phyloP scores from a whole-genome alignment of 2,888 invertebrate species.

The Drosophila tanythrix region DNA sequence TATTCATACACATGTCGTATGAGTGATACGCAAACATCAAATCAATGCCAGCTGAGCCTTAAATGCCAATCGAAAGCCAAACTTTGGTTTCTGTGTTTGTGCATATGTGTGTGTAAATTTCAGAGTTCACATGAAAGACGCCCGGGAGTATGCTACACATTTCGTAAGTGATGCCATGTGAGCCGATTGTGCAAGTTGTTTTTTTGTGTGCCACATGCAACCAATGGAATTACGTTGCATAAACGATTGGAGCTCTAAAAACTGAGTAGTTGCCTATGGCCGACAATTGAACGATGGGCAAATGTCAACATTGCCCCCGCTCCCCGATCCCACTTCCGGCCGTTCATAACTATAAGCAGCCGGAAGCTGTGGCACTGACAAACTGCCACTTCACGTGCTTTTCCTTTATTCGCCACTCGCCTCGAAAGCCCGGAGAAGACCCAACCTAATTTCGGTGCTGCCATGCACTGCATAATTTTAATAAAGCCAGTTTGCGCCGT shows the following conservation, averaged over 20 bases:
- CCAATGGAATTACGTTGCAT: conserved; percentile 39
- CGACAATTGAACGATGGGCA: conserved; percentile 57
- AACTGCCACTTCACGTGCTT: conserved; percentile 58
- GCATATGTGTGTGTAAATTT: conserved; percentile 40
- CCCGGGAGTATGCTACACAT: conserved; percentile 31
- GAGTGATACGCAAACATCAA: conserved; percentile 51
- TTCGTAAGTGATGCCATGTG: conserved; percentile 27
- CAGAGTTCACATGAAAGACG: conserved; percentile 22
- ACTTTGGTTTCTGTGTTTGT: conserved; percentile 18
- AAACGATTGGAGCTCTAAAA: conserved; percentile 19
- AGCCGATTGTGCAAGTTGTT: conserved; percentile 25
- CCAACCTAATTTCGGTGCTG: conserved; percentile 57
- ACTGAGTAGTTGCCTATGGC: conserved; percentile 22
- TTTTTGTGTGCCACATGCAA: conserved; percentile 31
- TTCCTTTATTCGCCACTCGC: conserved; percentile 33
- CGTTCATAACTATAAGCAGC: conserved; percentile 38
- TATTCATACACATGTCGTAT: conserved; percentile 55
- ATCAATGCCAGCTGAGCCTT: conserved; percentile 56
- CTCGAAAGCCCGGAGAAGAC: conserved; percentile 27
- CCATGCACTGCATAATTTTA: conserved; percentile 67
- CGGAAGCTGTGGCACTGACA: conserved; percentile 63
- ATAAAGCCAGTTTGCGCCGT: conserved; percentile 62
- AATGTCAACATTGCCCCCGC: conserved; percentile 53
- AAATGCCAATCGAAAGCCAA: conserved; percentile 51
- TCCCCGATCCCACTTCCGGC: neutral